Evolutionary conservation across 2,113 vertebrate genomes (phyloP), one percentile per base, ranked within the genome.

Genomic region (Cephalopholis sonnerati): DNA sequence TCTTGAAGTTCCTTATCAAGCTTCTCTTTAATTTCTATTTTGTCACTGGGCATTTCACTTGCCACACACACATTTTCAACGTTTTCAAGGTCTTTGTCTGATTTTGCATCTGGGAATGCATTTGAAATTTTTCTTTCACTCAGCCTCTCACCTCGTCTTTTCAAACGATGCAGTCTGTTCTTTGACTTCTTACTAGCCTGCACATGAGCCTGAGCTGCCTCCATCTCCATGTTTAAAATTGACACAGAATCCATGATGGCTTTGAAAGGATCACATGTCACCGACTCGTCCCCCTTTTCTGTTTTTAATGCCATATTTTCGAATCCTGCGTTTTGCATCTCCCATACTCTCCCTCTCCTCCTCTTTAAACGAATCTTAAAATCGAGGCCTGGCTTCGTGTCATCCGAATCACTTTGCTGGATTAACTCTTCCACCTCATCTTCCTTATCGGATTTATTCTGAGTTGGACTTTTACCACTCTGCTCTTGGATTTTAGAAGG

Each of bases 171-270:
- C 67, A 92, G 63, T 68, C 90, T 84, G 74, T 57, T 93, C 66
- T 94, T 93, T 9, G 93, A 90, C 88, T 82, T 93, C 55, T 87
- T 87, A 39, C 87, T 93, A 7, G 93, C 93, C 8, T 93, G 92
- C 53, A 93, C 86, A 0, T 95, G 92, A 54, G 91, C 92, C 54
- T 93, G 92, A 57, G 94, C 91, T 1, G 91, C 94, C 75, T 95
- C 93, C 95, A 96, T 96, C 84, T 96, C 95, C 93, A 93, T 89
- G 82, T 95, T 96, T 69, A 96, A 89, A 72, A 94, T 54, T 0
- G 94, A 94, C 0, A 96, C 95, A 0, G 94, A 95, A 73, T 96
- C 94, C 93, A 95, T 93, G 76, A 95, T 95, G 25, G 95, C 95
- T 80, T 93, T 95, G 72, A 95, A 95, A 12, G 95, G 95, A 80